Percentiles rank a stretch among this genome's conserved stretches.
Evolutionary conservation across 1,140 invertebrate genomes (phyloP).

Genomic region (Drosophila lini): DNA sequence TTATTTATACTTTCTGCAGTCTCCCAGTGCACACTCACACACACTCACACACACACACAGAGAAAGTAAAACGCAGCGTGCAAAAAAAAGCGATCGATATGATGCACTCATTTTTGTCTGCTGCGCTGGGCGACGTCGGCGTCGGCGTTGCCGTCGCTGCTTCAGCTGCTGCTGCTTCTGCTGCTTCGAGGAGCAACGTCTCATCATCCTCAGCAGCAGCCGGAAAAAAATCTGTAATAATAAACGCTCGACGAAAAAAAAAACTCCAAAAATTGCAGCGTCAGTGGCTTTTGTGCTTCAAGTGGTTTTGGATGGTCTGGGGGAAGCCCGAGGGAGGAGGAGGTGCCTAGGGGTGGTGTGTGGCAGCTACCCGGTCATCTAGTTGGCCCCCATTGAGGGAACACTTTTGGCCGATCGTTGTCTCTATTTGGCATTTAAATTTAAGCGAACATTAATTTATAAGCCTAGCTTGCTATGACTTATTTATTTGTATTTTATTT

Average conservation of each 20-base stretch:
- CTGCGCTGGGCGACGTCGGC: conserved; percentile 64
- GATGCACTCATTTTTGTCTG: conserved; percentile 84
- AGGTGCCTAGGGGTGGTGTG: background rate
- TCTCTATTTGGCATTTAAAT: conserved; percentile 6
- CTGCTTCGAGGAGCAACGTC: conserved; percentile 63
- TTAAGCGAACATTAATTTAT: background rate
- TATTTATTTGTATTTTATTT: background rate
- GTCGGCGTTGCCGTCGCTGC: conserved; percentile 30
- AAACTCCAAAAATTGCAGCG: conserved; percentile 82
- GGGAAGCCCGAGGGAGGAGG: conserved; percentile 8
- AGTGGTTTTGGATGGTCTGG: conserved; percentile 56
- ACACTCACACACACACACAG: conserved; percentile 33
- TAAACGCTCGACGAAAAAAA: conserved; percentile 76
- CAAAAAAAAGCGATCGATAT: conserved; percentile 84
- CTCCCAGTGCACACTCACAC: conserved; percentile 6
- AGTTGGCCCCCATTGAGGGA: conserved; percentile 20
- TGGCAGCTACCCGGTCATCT: conserved; percentile 28
- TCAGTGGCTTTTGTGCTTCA: conserved; percentile 80
- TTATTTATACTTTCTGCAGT: background rate
- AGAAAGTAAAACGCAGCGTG: conserved; percentile 75
- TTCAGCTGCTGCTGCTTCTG: conserved; percentile 44
- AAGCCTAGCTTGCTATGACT: background rate
- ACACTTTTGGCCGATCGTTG: conserved; percentile 42
- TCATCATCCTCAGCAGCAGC: conserved; percentile 55
- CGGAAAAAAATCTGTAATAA: conserved; percentile 74